Base-by-base conservation (phyloP, 2,797 vertebrate species). In the Pangasius djambal region DNA sequence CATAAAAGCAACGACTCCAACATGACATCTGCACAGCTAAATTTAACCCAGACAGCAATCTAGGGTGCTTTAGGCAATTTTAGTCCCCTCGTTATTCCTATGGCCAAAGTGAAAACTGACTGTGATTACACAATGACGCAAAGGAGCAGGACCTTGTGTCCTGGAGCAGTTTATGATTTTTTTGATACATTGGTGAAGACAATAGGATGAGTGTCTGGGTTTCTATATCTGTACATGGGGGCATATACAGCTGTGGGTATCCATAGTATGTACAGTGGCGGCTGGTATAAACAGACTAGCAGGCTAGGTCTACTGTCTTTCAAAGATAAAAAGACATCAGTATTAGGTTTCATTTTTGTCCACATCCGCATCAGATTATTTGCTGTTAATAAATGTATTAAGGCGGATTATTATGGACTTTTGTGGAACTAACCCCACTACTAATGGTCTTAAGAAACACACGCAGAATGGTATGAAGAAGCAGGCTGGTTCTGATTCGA, bases 1-100 rank as follows among this genome's bases (percentile, higher is more conserved):
- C 6, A 25, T 63, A 79, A 86, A 77, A 57, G 81, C 31, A 74
- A 63, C 0, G 16, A 50, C 52, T 44, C 28, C 37, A 83, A 82
- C 63, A 83, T 55, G n/a, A 48, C 83, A 88, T 86, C 79, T 79
- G 89, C 18, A 52, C 44, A 75, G 86, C 34, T 86, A 86, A 90
- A 90, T 86, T 34, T 87, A 85, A 84, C 85, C 69, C 48, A 90
- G 75, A 70, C 87, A 87, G 25, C 57, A 31, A 69, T 89, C 87
- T 88, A 40, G 75, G 18, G 28, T 65, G 78, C 69, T 86, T 84
- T 79, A 55, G 85, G 84, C 86, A 85, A 52, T 69, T 82, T 89
- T 31, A 74, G 34, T 61, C 52, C 50, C 44, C 82, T 89, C 52
- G n/a, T 86, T 83, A 86, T 65, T 83, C 59, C 52, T 70, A 57